These are phyloP conservation scores for Agriotes lineatus DNA, from an alignment of 2,888 invertebrate species.

Conservation along the genomic window DNA sequence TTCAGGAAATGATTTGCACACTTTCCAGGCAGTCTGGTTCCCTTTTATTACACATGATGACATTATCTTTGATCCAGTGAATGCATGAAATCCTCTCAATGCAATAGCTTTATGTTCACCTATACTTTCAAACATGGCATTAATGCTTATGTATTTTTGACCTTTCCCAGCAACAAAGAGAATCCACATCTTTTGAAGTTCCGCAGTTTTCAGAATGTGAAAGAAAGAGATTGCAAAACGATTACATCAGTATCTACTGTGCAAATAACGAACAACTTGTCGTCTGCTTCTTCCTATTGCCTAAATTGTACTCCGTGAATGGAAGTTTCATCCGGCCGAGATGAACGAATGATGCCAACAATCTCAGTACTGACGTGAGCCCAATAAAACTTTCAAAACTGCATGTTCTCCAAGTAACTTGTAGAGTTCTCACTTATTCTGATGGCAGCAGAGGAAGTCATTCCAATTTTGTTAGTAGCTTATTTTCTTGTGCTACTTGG, in stretches of 20 bases:
- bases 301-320: conserved; percentile 8
- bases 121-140: conserved; percentile 9
- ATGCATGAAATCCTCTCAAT: conserved; percentile 17
- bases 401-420: conserved; percentile 10
- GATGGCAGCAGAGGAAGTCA: conserved; percentile 10
- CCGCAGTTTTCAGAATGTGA: not conserved
- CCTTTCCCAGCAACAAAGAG: conserved; percentile 9
- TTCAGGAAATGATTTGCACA: conserved; percentile 10
- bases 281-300: conserved; percentile 9
- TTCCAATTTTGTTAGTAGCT: conserved; percentile 21
- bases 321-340: conserved; percentile 10
- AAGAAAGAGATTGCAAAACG: conserved; percentile 7
- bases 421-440: conserved; percentile 14
- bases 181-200: conserved; percentile 10
- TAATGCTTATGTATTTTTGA: conserved; percentile 2
- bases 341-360: conserved; percentile 20
- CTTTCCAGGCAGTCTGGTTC: conserved; percentile 1
- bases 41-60: conserved; percentile 14
- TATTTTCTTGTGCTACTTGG: conserved; percentile 15
- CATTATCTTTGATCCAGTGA: conserved; percentile 16
- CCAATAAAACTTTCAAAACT: conserved; percentile 11
- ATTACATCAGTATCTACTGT: conserved; percentile 4
- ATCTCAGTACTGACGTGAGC: conserved; percentile 15
- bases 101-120: conserved; percentile 19
- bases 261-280: not conserved